These are phyloP conservation scores for Drosophila biarmipes DNA, from an alignment of 1,140 invertebrate species.

Conservation along the genomic window DNA sequence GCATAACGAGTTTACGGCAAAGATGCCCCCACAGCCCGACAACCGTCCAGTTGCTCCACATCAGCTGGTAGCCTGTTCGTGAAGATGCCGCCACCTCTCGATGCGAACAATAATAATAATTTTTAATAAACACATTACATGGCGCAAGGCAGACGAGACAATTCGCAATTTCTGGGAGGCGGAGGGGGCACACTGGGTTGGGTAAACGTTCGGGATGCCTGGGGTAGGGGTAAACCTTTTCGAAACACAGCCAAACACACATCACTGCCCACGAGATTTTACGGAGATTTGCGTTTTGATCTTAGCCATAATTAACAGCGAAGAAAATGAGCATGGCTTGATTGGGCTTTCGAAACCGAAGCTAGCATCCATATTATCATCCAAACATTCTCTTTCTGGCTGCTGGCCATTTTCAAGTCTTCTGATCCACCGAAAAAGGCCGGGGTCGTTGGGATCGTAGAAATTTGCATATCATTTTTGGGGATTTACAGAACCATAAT, in stretches of 20 bases:
- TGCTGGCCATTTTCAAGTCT: constrained; percentile 7
- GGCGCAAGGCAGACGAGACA: constrained; percentile 54
- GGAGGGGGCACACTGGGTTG: constrained; percentile 3
- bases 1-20: constrained; percentile 63
- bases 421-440: constrained; percentile 19
- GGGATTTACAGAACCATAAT: constrained; percentile 49
- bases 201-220: constrained; percentile 11
- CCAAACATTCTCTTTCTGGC: constrained; percentile 36
- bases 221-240: constrained; percentile 59
- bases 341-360: constrained; percentile 51
- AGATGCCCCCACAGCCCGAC: constrained; percentile 34
- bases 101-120: constrained; percentile 69
- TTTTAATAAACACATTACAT: constrained; percentile 83
- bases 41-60: constrained; percentile 69
- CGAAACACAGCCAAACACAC: constrained; percentile 45
- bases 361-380: constrained; percentile 7
- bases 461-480: constrained; percentile 53
- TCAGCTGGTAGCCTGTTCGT: constrained; percentile 52
- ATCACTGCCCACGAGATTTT: constrained; percentile 41
- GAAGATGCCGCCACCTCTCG: constrained; percentile 61
- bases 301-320: constrained; percentile 65
- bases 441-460: not conserved
- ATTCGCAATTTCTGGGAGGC: constrained; percentile 59
- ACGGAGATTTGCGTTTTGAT: constrained; percentile 36
- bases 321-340: constrained; percentile 48